Conservation (phyloP, 2,113 vertebrate species). For the Lycocorax pyrrhopterus region DNA sequence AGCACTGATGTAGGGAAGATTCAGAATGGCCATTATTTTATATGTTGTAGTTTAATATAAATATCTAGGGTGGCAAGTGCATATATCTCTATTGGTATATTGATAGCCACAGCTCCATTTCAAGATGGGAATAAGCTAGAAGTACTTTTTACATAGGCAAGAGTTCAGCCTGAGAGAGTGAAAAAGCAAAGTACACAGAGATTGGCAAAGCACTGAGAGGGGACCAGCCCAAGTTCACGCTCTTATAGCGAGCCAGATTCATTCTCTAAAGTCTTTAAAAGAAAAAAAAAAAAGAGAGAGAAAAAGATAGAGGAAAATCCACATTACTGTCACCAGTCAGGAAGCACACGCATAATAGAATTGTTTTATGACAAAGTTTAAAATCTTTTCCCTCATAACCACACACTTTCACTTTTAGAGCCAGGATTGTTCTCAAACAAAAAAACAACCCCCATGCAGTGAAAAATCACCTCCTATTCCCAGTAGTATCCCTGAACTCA, state of each 20-base stretch:
- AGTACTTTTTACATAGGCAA: background rate
- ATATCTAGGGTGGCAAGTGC: background rate
- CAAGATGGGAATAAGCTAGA: background rate
- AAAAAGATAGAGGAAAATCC: background rate
- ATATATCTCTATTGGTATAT: accelerated
- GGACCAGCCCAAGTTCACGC: background rate
- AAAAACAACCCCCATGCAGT: background rate
- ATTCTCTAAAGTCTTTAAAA: background rate
- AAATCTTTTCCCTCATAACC: background rate
- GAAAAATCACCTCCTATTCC: background rate
- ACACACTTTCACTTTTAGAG: background rate
- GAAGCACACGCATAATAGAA: background rate
- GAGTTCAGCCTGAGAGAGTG: background rate
- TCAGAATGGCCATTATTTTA: background rate
- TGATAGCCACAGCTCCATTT: background rate
- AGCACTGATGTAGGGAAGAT: background rate
- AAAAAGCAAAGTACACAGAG: background rate
- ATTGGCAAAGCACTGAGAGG: background rate
- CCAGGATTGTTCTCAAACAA: background rate
- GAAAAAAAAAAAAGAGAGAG: background rate
- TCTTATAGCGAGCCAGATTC: background rate
- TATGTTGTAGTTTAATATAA: background rate
- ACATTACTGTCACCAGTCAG: background rate
- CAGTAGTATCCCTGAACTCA: background rate
- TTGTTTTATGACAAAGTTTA: background rate